Evolutionary conservation across 1,140 invertebrate genomes (phyloP), one percentile per base, ranked within the genome.

Genomic region (Bombus terrestris): DNA sequence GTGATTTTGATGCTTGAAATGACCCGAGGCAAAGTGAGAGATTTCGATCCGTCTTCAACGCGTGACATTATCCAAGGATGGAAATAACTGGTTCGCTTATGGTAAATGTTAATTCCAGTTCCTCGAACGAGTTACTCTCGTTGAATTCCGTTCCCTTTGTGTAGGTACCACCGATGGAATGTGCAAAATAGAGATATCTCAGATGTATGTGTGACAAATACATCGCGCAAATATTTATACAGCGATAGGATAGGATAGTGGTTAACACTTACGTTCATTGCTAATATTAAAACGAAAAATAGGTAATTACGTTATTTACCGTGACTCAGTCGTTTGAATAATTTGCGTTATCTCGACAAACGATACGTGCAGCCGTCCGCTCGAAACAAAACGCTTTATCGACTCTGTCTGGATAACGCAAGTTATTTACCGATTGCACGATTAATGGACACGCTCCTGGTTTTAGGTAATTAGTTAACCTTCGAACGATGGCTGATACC

Each of bases 1-100:
- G 84, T 89, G 89, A 90, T 84, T 68, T 68, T 78, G 86, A 88
- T 81, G 78, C 47, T 59, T 41, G 41, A 32, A 53, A 72, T 43
- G 77, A 83, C 53, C 57, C 76, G 66, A 37, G 12, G 59, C 35
- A 12, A 76, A 59, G 73, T 57, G 71, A 81, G 64, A 85, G 82
- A 90, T 89, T 85, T 88, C 66, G 68, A 77, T 76, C 25, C 39
- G 28, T 0, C 37, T 15, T 47, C 43, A 57, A 62, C 87, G 39
- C 84, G 62, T 76, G 74, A 15, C 8, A 64, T 41, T 68, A 74
- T 35, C 35, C 57, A 9, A 12, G 81, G 79, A 88, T 75, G 78
- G 47, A 39, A 71, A 74, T 80, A 77, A 77, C 53, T 13, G 41
- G 71, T 78, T 41, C 35, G n/a, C 47, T 25, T 25, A 37, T 53